These are phyloP conservation scores for Rutilus rutilus DNA, from an alignment of 2,113 vertebrate genomes.

Conservation along the genomic window DNA sequence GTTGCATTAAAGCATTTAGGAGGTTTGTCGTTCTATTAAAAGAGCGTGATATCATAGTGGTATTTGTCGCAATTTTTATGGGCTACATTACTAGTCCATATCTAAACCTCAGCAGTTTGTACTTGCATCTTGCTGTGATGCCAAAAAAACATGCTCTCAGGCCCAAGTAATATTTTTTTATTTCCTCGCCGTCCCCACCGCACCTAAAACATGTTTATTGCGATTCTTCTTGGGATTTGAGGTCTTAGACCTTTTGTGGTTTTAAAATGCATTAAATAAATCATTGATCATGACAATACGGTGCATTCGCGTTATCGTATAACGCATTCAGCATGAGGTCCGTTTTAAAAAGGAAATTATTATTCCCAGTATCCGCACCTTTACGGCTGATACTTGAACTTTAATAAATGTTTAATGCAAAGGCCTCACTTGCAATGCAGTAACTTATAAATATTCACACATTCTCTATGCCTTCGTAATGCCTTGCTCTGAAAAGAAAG, in stretches of 20 bases:
- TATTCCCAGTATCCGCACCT: slow-evolving; percentile 23
- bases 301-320: background rate
- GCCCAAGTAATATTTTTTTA: background rate
- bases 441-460: slow-evolving; percentile 26
- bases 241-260: background rate
- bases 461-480: background rate
- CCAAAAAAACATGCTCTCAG: background rate
- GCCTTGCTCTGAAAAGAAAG: background rate
- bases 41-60: slow-evolving; percentile 38
- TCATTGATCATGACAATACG: background rate
- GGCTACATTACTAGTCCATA: slow-evolving; percentile 20
- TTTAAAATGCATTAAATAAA: background rate
- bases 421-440: background rate
- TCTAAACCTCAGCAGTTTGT: background rate
- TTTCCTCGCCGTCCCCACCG: background rate
- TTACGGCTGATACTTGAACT: slow-evolving; percentile 18
- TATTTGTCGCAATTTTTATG: slow-evolving; percentile 30
- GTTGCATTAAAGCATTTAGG: background rate
- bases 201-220: slow-evolving; percentile 4
- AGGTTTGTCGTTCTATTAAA: slow-evolving; percentile 29
- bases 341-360: background rate
- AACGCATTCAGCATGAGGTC: background rate
- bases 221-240: background rate
- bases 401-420: slow-evolving; percentile 19
- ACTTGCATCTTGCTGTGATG: background rate